Conservation (phyloP, 2,888 invertebrate species). For the Sympetrum striolatum region DNA sequence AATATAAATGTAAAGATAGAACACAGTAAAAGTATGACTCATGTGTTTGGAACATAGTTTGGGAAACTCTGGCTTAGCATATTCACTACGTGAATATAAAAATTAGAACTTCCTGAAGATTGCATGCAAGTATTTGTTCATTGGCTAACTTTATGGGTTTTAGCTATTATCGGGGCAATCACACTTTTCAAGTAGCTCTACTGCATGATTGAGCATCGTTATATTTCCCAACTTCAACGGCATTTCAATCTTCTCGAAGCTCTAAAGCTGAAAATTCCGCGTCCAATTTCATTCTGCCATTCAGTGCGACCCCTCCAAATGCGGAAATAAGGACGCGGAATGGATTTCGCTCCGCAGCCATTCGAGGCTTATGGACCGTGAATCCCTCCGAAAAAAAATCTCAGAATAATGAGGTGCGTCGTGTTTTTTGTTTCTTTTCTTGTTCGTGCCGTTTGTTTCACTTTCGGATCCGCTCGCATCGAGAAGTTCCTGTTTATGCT, state of each 20-base stretch:
- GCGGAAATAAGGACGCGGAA: background rate
- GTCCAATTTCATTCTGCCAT: background rate
- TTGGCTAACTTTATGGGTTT: too few relatives aligned
- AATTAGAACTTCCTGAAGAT: too few relatives aligned
- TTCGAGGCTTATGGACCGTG: background rate
- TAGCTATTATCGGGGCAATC: too few relatives aligned
- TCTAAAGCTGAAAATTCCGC: background rate
- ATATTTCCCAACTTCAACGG: background rate
- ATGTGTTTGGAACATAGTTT: too few relatives aligned
- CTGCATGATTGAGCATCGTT: background rate
- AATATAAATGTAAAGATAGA: too few relatives aligned
- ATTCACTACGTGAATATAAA: too few relatives aligned
- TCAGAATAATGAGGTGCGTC: background rate
- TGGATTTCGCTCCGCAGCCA: background rate
- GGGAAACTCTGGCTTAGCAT: too few relatives aligned
- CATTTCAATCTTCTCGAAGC: background rate
- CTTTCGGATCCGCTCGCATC: background rate
- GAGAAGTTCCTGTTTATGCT: slow-evolving; percentile 16
- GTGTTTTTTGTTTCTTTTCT: background rate
- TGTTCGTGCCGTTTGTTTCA: background rate
- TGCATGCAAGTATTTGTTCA: too few relatives aligned
- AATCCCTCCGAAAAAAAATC: background rate
- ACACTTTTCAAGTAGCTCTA: too few relatives aligned
- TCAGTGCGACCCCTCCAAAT: background rate
- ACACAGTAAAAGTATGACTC: too few relatives aligned